Base-by-base conservation (phyloP, 2,113 vertebrate genomes). In the Aythya baeri region DNA sequence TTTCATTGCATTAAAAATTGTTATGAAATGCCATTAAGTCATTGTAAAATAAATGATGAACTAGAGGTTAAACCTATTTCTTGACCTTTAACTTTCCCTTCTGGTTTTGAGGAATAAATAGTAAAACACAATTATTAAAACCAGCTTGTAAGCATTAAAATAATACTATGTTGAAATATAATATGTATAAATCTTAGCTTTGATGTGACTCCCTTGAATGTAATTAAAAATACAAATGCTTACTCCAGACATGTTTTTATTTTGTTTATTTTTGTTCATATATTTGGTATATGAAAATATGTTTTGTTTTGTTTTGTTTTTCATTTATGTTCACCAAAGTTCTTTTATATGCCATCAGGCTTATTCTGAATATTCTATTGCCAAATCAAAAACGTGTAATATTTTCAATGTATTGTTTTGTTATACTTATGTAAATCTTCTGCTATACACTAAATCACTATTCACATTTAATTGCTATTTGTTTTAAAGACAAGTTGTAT, bases 191-290 rank as follows among this genome's bases (percentile, higher is more conserved):
- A 95, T 34, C 17, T 32, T 82, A 18, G 38, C 66, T 85, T 80
- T 23, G 29, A 36, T 76, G 7, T 17, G 26, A 68, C 41, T 6
- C 4, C 14, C 50, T 7, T 13, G 44, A 88, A 54, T 27, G 20
- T 34, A 89, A 91, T 72, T 89, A 65, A 87, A 92, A 72, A 79
- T 10, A 66, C 26, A 85, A 84, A 3, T 57, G 23, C 8, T 85
- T 89, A 65, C 3, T 68, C 11, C 12, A 88, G 32, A 1, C 20
- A 13, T 70, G 68, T 61, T 87, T 72, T 74, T 52, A 43, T 12
- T 68, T 93, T 61, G 7, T 79, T 92, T 34, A 34, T 34, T 34
- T 34, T 34, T 34, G 34, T 92, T 52, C 12, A 34, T 9, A 12
- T 70, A 9, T 49, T 49, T 89, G 26, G 3, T 23, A 70, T 91